phyloP scores from a whole-genome alignment of 2,113 vertebrate species.

The Apaloderma vittatum region DNA sequence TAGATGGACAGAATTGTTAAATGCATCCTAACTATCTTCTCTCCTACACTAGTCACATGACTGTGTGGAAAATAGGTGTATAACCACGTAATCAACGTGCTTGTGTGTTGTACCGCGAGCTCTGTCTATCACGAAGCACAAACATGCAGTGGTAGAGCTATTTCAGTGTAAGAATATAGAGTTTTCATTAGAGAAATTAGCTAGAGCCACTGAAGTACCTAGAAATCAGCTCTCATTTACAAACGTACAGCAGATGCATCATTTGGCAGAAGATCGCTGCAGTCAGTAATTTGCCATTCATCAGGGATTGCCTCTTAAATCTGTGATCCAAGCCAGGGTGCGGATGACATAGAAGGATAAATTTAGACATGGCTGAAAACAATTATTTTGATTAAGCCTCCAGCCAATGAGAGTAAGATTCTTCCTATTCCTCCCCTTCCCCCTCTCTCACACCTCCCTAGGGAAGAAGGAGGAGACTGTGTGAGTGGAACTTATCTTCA shows the following conservation, averaged over 20 bases:
- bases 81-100: not conserved
- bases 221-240: constrained; percentile 64
- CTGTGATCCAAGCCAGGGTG: constrained; percentile 14
- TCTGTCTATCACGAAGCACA: not conserved
- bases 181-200: constrained; percentile 50
- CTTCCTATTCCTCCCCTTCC: not conserved
- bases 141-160: not conserved
- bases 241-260: constrained; percentile 43
- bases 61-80: not conserved
- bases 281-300: constrained; percentile 63
- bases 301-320: constrained; percentile 64
- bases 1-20: not conserved
- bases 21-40: not conserved
- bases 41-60: not conserved
- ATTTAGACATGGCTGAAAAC: constrained; percentile 51
- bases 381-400: constrained; percentile 55
- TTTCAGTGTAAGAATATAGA: not conserved
- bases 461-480: not conserved
- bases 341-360: constrained; percentile 57
- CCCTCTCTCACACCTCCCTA: not conserved
- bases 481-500: not conserved
- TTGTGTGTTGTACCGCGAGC: not conserved
- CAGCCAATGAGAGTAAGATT: constrained; percentile 28
- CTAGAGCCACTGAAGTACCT: constrained; percentile 18
- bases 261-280: constrained; percentile 45